Evolutionary conservation across 37 sponge, comb jelly and placozoan species (phyloP), one percentile per base, ranked within the genome.

Genomic region (Eunapius fragilis): DNA sequence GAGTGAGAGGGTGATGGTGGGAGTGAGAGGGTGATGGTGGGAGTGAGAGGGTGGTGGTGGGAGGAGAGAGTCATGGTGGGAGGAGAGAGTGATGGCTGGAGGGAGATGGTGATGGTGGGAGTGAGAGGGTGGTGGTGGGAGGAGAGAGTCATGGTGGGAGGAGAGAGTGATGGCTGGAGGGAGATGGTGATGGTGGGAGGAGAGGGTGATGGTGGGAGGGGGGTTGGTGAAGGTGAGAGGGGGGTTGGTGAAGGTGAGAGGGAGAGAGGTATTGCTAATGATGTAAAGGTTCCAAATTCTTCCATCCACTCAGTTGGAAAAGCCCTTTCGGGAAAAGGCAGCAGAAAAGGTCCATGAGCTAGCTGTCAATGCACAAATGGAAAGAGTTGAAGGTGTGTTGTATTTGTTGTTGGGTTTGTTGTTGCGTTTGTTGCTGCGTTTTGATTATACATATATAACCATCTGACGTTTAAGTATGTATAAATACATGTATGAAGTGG

Each of bases 341-440:
- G 37, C 76, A 12, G 77, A 78, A 49, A 95, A 92, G 91, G 87
- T 87, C 85, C 72, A 81, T 34, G 80, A 58, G 13, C 76, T 95
- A 47, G 87, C 79, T 6, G 28, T 58, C 28, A 82, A 81, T 19
- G 87, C 90, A 2, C 85, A 84, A 45, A 12, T 5, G 6, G 58
- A 58, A 17, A 71, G 10, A 70, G 74, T 30, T 82, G 71, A 28
- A 48, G 37, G 67, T 49, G 27, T 27, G 67, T 7, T 4, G 36
- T 71, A 32, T 71, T 6, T 31, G 71, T 28, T 82, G 72, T 5
- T 25, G 2, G 17, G 31, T 28, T 2, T 76, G 72, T 72, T 36
- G 28, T 34, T 82, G 2, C 26, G 58, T 10, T 17, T 58, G 2
- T 58, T 58, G 22, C 58, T 19, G 22, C 9, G 9, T 45, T n/a